A percentile compares a stretch with the other conserved stretches of the same genome.
These are phyloP conservation scores for Drosophila prolongata DNA, from an alignment of 2,888 invertebrate genomes.

Conservation along the genomic window DNA sequence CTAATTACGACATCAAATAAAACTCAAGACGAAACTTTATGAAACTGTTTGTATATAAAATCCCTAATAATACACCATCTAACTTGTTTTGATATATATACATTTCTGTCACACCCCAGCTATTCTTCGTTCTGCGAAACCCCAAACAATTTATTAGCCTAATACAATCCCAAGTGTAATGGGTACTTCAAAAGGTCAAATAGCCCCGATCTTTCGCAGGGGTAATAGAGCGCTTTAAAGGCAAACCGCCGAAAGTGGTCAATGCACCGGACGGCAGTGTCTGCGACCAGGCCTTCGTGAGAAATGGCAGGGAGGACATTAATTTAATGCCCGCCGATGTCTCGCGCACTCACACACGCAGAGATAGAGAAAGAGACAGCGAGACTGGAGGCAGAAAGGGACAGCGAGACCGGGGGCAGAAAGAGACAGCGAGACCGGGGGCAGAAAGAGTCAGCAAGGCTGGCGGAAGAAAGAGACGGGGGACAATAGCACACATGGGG, in stretches of 20 bases:
- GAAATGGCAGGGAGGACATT: slow-evolving; percentile 57
- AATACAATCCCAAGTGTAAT: too few relatives aligned
- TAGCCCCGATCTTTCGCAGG: neutral
- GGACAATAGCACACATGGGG: slow-evolving; percentile 34
- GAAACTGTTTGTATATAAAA: too few relatives aligned
- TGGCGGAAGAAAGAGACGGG: neutral
- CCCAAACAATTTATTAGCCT: neutral
- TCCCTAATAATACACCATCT: too few relatives aligned
- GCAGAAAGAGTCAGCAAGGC: neutral
- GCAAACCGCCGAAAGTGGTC: slow-evolving; percentile 52
- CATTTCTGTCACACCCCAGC: too few relatives aligned
- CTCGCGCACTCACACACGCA: slow-evolving; percentile 44
- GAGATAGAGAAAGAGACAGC: neutral
- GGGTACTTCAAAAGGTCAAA: neutral
- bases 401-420: neutral
- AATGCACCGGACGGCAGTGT: slow-evolving; percentile 42
- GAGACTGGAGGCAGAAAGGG: neutral
- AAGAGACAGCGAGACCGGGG: slow-evolving; percentile 1
- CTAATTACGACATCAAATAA: too few relatives aligned
- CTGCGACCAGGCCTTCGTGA: slow-evolving; percentile 53
- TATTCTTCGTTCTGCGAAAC: too few relatives aligned
- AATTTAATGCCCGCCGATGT: slow-evolving; percentile 62
- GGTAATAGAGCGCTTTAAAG: slow-evolving; percentile 34
- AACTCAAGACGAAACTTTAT: too few relatives aligned
- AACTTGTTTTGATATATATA: too few relatives aligned